phyloP scores from a whole-genome alignment of 2,797 vertebrate species.

The Poecilia wingei region DNA sequence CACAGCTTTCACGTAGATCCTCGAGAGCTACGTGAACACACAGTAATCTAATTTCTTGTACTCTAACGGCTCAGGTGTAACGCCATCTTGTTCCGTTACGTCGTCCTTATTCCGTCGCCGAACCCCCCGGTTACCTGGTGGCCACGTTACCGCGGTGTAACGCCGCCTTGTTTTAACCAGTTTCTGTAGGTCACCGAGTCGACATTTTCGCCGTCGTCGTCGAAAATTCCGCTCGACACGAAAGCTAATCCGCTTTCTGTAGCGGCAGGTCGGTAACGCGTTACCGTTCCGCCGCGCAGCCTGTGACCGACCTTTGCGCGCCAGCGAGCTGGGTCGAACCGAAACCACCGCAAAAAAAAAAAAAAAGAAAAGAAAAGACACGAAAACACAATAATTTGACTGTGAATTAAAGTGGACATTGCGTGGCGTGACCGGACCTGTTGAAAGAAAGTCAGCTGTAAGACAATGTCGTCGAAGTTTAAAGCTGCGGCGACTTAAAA shows the following conservation, averaged over 20 bases:
- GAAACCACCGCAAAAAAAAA: not conserved
- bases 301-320: conserved; percentile 36
- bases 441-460: not conserved
- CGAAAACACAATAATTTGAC: not conserved
- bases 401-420: not conserved
- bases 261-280: conserved; percentile 49
- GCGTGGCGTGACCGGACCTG: not conserved
- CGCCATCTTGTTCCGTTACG: conserved; percentile 41
- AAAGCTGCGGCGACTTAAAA: conserved; percentile 47
- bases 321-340: conserved; percentile 13
- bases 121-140: not conserved
- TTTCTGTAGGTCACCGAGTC: not conserved
- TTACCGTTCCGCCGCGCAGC: conserved; percentile 27
- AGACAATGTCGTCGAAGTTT: conserved; percentile 50
- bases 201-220: not conserved
- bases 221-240: not conserved
- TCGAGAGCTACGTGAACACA: not conserved
- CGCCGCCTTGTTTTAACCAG: not conserved
- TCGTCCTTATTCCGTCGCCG: not conserved
- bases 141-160: not conserved
- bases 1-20: not conserved
- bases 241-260: conserved; percentile 48
- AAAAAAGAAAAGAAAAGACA: too few relatives aligned
- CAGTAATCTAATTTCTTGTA: conserved; percentile 19
- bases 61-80: conserved; percentile 16